Percentiles rank a stretch among this genome's conserved stretches.
phyloP scores from a whole-genome alignment of 2,888 invertebrate genomes.

The Ligdia adustata region DNA sequence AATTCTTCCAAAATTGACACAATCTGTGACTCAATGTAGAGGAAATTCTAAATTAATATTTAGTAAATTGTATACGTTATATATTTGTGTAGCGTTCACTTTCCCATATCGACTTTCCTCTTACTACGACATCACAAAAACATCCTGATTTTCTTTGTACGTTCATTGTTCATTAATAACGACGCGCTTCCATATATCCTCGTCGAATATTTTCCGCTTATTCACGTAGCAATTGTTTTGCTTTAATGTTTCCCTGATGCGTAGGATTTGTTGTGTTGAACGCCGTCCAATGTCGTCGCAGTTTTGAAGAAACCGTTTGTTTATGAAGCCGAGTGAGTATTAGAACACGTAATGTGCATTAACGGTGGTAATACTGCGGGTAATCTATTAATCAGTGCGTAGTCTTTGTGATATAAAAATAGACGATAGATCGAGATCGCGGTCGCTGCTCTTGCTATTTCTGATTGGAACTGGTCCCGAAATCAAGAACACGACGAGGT shows the following conservation, averaged over 20 bases:
- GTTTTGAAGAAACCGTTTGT: slow-evolving; percentile 43
- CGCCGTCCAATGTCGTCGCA: slow-evolving; percentile 54
- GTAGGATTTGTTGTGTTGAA: slow-evolving; percentile 54
- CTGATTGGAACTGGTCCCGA: slow-evolving; percentile 61
- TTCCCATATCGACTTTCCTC: no score
- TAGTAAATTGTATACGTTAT: no score
- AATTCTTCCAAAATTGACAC: no score
- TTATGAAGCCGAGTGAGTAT: slow-evolving; percentile 51
- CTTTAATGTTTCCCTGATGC: slow-evolving; percentile 29
- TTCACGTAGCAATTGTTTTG: slow-evolving; percentile 9
- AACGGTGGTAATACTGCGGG: slow-evolving; percentile 46
- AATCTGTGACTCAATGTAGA: no score
- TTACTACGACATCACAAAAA: no score
- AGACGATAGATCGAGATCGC: slow-evolving; percentile 65
- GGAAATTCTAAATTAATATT: no score
- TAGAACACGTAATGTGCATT: slow-evolving; percentile 54
- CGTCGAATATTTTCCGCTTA: slow-evolving; percentile 12
- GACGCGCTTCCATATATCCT: not conserved
- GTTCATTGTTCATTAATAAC: not conserved
- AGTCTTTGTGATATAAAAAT: slow-evolving; percentile 67
- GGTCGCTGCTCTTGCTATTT: slow-evolving; percentile 75
- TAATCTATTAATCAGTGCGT: slow-evolving; percentile 54
- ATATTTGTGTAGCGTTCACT: no score
- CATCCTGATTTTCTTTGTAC: not conserved
- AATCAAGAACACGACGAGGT: slow-evolving; percentile 69